phyloP scores from a whole-genome alignment of 2,113 vertebrate species.

The Zeus faber region DNA sequence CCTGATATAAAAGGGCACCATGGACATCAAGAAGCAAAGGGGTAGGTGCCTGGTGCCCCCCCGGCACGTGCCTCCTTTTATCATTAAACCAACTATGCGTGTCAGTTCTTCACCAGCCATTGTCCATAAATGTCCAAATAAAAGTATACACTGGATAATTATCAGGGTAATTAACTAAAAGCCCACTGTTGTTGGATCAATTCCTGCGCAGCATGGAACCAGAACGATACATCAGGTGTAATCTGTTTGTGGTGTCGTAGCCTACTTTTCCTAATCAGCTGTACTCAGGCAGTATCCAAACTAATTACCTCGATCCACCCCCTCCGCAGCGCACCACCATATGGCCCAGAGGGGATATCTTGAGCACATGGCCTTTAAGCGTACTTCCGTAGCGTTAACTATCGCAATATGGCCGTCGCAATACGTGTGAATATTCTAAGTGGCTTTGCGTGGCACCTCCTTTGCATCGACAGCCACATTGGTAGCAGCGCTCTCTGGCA shows the following conservation, averaged over 20 bases:
- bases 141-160: slow-evolving; percentile 11
- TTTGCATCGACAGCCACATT: slow-evolving; percentile 30
- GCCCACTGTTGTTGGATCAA: slow-evolving; percentile 5
- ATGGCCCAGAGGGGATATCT: slow-evolving; percentile 45
- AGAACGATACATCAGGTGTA: slow-evolving; percentile 26
- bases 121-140: too few species aligned
- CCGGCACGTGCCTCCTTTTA: too few species aligned
- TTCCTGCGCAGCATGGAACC: slow-evolving; percentile 15
- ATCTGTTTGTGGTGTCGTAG: slow-evolving; percentile 31
- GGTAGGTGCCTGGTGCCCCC: too few species aligned
- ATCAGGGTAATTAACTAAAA: slow-evolving; percentile 19
- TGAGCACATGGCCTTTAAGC: too few species aligned
- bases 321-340: slow-evolving; percentile 24
- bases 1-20: too few species aligned
- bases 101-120: background rate
- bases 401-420: too few species aligned
- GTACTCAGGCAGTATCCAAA: slow-evolving; percentile 29
- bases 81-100: background rate
- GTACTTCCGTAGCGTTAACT: background rate
- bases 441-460: slow-evolving; percentile 22
- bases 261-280: slow-evolving; percentile 23
- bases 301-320: slow-evolving; percentile 47
- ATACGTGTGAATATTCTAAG: too few species aligned
- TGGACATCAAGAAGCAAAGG: too few species aligned
- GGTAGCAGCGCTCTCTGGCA: slow-evolving; percentile 46